phyloP scores from a whole-genome alignment of 1,140 invertebrate genomes.

The Drosophila pectinifera region DNA sequence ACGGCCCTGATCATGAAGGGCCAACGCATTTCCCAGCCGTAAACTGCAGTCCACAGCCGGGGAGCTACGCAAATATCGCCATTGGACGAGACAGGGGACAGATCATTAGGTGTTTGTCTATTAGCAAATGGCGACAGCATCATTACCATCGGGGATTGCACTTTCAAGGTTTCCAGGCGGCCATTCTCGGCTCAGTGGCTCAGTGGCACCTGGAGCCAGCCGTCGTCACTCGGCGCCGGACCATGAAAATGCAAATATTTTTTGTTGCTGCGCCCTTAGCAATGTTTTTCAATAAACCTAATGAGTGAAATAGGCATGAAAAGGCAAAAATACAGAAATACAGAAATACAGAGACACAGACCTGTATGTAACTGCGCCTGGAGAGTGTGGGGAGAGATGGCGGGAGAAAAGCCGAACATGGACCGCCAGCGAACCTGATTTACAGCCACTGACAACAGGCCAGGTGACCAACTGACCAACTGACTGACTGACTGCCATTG shows the following conservation, averaged over 20 bases:
- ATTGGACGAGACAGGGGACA: constrained; percentile 23
- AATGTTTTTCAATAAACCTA: constrained; percentile 71
- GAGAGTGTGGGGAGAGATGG: constrained; percentile 3
- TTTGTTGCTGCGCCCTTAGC: constrained; percentile 46
- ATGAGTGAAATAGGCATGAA: constrained; percentile 67
- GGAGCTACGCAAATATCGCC: constrained; percentile 22
- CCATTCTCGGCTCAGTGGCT: constrained; percentile 40
- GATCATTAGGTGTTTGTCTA: constrained; percentile 68
- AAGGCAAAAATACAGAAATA: constrained; percentile 49
- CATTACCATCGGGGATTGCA: constrained; percentile 51
- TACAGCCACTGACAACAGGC: constrained; percentile 46
- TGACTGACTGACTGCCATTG: constrained; percentile 45
- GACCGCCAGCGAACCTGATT: constrained; percentile 62
- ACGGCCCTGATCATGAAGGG: constrained; percentile 33
- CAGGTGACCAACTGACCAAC: constrained; percentile 25
- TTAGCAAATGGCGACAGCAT: constrained; percentile 40
- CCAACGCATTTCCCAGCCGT: constrained; percentile 41
- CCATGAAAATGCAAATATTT: constrained; percentile 79
- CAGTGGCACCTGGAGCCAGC: constrained; percentile 31
- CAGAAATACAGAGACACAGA: constrained; percentile 7
- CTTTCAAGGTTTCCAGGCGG: constrained; percentile 63
- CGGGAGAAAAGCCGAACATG: constrained; percentile 28
- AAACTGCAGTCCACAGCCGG: constrained; percentile 29
- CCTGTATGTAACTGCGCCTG: constrained; percentile 13
- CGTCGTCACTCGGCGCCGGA: constrained; percentile 22